phyloP scores from a whole-genome alignment of 2,797 vertebrate species.

The Phaenicophaeus curvirostris region DNA sequence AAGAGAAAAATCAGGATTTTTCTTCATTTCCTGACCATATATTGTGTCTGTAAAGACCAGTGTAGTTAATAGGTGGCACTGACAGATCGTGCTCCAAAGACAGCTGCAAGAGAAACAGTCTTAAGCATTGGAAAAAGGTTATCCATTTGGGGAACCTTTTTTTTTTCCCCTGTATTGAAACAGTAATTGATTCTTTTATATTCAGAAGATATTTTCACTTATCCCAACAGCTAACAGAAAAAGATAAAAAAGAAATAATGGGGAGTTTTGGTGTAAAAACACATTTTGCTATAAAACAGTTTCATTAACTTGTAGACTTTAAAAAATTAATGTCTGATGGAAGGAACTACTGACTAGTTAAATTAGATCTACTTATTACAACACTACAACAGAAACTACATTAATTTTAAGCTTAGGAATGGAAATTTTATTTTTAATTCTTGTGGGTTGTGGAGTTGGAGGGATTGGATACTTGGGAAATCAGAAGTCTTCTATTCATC shows the following conservation, averaged over 20 bases:
- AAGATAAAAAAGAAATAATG: conserved; percentile 66
- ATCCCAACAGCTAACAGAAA: conserved; percentile 48
- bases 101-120: conserved; percentile 13
- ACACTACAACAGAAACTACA: conserved; percentile 39
- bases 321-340: conserved; percentile 65
- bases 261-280: conserved; percentile 62
- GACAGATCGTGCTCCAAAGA: background rate
- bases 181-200: conserved; percentile 62
- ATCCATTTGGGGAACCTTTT: background rate
- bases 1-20: background rate
- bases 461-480: conserved; percentile 27
- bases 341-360: conserved; percentile 65
- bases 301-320: conserved; percentile 64
- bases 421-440: conserved; percentile 59
- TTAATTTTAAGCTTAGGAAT: conserved; percentile 54
- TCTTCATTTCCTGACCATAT: conserved; percentile 10
- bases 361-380: conserved; percentile 57
- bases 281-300: conserved; percentile 47
- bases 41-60: conserved; percentile 11
- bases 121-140: conserved; percentile 11
- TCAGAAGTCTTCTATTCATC: conserved; percentile 49
- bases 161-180: background rate
- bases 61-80: conserved; percentile 37
- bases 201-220: conserved; percentile 59
- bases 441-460: conserved; percentile 26